These are phyloP conservation scores for Coracopsis vasa DNA, from an alignment of 2,113 vertebrate genomes.

Conservation along the genomic window DNA sequence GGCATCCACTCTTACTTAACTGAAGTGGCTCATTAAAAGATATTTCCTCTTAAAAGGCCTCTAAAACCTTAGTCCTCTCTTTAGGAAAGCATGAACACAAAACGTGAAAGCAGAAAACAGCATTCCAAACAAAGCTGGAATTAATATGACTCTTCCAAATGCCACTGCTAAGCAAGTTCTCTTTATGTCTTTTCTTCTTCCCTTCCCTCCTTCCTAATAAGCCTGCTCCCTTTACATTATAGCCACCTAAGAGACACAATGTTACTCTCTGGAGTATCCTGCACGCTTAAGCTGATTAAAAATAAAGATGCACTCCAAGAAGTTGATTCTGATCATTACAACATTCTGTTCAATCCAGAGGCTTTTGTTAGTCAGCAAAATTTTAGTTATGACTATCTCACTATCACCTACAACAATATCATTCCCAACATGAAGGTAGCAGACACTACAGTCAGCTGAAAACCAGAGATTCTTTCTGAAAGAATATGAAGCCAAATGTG, in stretches of 20 bases:
- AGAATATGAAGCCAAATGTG: not conserved
- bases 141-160: not conserved
- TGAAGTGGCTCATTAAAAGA: conserved; percentile 6
- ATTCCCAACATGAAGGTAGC: not conserved
- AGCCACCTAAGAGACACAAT: not conserved
- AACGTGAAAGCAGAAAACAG: not conserved
- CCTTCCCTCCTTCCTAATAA: not conserved
- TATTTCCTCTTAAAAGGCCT: not conserved
- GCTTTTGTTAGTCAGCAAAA: not conserved
- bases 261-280: not conserved
- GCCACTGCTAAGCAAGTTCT: not conserved
- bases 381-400: not conserved
- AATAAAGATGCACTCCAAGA: not conserved
- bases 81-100: not conserved
- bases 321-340: not conserved
- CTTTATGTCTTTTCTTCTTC: not conserved
- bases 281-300: not conserved
- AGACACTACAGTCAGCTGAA: not conserved
- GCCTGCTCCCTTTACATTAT: not conserved
- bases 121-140: not conserved
- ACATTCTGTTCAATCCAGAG: not conserved
- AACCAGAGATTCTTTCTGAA: not conserved
- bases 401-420: not conserved
- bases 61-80: not conserved
- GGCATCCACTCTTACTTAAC: not conserved